Percentiles rank a stretch among this genome's conserved stretches.
phyloP scores from a whole-genome alignment of 2,113 vertebrate genomes.

The Dinomys branickii region DNA sequence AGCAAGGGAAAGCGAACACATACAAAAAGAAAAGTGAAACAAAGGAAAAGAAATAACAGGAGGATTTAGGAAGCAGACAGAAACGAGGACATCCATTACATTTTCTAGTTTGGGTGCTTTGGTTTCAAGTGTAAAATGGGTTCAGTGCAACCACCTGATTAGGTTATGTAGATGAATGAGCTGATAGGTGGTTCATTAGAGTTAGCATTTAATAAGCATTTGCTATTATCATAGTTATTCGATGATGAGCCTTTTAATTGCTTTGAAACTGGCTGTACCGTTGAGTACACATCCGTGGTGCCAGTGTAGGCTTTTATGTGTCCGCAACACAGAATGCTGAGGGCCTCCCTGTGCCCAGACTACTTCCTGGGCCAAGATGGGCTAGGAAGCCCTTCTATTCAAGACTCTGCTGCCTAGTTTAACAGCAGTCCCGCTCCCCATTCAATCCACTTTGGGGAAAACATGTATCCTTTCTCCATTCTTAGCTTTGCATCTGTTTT shows the following conservation, averaged over 20 bases:
- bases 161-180: neutral
- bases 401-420: neutral
- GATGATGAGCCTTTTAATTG: neutral
- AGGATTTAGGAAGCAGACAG: neutral
- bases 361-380: neutral
- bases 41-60: neutral
- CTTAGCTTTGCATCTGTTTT: neutral
- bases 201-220: neutral
- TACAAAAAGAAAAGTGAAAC: neutral
- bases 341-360: neutral
- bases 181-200: neutral
- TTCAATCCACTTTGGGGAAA: neutral
- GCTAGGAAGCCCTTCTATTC: neutral
- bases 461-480: neutral
- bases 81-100: neutral
- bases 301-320: neutral
- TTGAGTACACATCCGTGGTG: accelerated
- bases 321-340: neutral
- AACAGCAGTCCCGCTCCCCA: neutral
- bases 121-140: neutral
- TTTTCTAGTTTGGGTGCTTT: neutral
- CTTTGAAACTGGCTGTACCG: neutral
- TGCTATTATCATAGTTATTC: neutral
- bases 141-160: neutral
- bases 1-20: neutral